A percentile compares a stretch with the other conserved stretches of the same genome.
phyloP scores from a whole-genome alignment of 2,113 vertebrate species.

The Craseonycteris thonglongyai region DNA sequence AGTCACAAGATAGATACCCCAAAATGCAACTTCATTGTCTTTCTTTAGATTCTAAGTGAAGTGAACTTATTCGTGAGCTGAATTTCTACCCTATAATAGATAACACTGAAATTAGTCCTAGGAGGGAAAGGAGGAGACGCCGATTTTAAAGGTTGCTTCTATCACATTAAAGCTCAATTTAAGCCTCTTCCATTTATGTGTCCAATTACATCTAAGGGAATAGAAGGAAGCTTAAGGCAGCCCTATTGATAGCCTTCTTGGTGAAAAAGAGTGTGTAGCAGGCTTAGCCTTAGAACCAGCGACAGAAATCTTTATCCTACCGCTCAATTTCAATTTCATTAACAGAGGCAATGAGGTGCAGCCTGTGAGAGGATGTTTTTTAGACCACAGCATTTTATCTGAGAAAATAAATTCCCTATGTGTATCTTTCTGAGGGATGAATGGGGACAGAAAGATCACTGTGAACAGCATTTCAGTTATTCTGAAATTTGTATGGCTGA shows the following conservation, averaged over 20 bases:
- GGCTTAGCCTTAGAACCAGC: neutral
- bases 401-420: neutral
- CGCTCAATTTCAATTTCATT: neutral
- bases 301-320: neutral
- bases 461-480: neutral
- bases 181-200: neutral
- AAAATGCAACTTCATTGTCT: neutral
- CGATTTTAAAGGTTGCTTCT: neutral
- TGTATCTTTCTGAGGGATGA: neutral
- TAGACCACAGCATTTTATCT: neutral
- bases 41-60: neutral
- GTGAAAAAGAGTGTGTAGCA: neutral
- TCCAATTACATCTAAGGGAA: neutral
- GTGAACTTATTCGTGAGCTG: neutral
- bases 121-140: neutral
- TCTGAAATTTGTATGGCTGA: neutral
- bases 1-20: neutral
- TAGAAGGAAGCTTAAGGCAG: neutral
- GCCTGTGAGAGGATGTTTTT: neutral
- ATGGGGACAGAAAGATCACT: neutral
- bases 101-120: neutral
- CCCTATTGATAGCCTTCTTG: neutral
- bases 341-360: neutral
- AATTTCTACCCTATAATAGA: neutral
- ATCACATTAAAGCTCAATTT: neutral